These are phyloP conservation scores for Amphilophus citrinellus DNA, from an alignment of 2,113 vertebrate species.

Conservation along the genomic window DNA sequence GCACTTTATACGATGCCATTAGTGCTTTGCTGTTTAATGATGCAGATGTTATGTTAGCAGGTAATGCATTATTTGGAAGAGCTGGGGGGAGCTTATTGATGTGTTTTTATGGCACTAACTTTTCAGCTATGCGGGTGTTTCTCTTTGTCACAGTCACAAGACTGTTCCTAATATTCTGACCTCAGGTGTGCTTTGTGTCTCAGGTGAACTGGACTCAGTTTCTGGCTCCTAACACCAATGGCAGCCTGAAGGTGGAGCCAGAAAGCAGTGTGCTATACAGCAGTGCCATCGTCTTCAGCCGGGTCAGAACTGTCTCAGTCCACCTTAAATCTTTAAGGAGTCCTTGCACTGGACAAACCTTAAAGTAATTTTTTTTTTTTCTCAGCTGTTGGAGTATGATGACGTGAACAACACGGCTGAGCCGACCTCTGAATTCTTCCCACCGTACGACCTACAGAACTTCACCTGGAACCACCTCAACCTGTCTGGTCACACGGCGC, in stretches of 20 bases:
- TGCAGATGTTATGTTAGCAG: too few relatives aligned
- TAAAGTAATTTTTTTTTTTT: background rate
- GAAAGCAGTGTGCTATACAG: constrained; percentile 82
- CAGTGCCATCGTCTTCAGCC: constrained; percentile 83
- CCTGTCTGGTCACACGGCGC: constrained; percentile 51
- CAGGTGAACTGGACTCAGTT: constrained; percentile 87
- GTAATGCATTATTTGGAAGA: too few relatives aligned
- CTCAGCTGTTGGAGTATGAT: constrained; percentile 88
- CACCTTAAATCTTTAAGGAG: background rate
- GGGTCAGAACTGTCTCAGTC: constrained; percentile 71
- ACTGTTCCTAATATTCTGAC: background rate
- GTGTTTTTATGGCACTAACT: too few relatives aligned
- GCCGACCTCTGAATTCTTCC: constrained; percentile 62
- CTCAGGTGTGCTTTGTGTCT: background rate
- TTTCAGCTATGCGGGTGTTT: too few relatives aligned
- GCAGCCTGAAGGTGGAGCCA: constrained; percentile 85
- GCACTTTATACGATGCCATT: too few relatives aligned
- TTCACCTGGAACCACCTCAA: constrained; percentile 84
- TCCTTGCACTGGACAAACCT: background rate
- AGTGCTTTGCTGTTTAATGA: too few relatives aligned
- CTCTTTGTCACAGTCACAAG: background rate
- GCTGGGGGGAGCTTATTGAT: too few relatives aligned
- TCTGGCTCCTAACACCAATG: constrained; percentile 52
- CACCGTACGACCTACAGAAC: constrained; percentile 81
- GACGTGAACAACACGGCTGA: constrained; percentile 67